These are phyloP conservation scores for Moxostoma hubbsi DNA, from an alignment of 2,797 vertebrate species.

Conservation along the genomic window DNA sequence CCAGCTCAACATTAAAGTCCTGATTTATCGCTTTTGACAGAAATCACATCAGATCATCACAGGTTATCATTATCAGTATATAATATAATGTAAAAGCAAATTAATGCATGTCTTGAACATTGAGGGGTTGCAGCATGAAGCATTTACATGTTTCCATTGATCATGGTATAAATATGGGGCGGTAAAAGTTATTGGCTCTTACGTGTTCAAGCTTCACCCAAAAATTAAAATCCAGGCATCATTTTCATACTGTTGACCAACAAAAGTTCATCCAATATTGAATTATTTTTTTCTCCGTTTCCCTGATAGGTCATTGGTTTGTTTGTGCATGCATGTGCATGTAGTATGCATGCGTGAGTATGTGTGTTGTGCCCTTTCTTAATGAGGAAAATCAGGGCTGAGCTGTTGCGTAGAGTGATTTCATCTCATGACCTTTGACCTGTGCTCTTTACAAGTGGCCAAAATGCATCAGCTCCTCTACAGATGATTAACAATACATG, in stretches of 20 bases:
- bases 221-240: too few species aligned
- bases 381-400: neutral
- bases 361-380: too few species aligned
- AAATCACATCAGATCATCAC: too few species aligned
- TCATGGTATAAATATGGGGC: too few species aligned
- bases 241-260: neutral
- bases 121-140: too few species aligned
- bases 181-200: neutral
- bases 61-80: too few species aligned
- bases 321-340: neutral
- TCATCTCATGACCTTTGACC: conserved; percentile 25
- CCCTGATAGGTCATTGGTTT: neutral
- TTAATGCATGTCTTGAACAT: too few species aligned
- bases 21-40: neutral
- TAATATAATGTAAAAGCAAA: too few species aligned
- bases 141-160: too few species aligned
- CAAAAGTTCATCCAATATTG: neutral
- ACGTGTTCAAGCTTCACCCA: neutral
- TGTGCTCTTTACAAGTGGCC: neutral
- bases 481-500: neutral
- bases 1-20: neutral
- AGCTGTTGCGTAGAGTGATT: neutral
- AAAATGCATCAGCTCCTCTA: neutral
- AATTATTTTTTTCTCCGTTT: neutral
- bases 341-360: neutral